Conservation (phyloP, 2,888 invertebrate genomes). For the Lepidonotus clava region DNA sequence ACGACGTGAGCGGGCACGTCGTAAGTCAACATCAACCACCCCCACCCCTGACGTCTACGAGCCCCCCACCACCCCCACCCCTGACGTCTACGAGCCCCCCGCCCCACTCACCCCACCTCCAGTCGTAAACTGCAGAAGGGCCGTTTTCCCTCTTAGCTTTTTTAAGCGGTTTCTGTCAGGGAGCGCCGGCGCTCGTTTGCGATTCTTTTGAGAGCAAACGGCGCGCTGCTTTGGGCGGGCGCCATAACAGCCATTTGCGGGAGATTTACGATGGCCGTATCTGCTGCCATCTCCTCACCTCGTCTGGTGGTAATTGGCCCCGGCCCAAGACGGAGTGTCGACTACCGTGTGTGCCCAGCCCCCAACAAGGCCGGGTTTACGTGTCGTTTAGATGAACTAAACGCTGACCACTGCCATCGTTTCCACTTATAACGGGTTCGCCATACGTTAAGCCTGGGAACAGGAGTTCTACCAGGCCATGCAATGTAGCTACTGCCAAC, state of each 20-base stretch:
- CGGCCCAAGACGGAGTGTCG: not conserved
- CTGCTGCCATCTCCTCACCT: not conserved
- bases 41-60: not conserved
- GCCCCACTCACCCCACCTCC: not conserved
- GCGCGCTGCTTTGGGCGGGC: not conserved
- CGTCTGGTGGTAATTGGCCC: not conserved
- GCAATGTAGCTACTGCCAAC: too few species aligned
- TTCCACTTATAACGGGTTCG: too few species aligned
- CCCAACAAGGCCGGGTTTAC: too few species aligned
- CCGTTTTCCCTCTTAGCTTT: not conserved
- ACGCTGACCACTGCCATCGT: too few species aligned
- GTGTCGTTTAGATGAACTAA: too few species aligned
- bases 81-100: not conserved
- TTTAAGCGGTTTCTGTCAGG: not conserved
- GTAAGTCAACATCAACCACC: conserved; percentile 14
- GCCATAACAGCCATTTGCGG: not conserved
- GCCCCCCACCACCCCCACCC: too few species aligned
- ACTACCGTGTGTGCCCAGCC: too few species aligned
- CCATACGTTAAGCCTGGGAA: too few species aligned
- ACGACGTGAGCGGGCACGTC: too few species aligned
- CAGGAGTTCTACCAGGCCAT: too few species aligned
- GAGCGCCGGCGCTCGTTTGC: not conserved
- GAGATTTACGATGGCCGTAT: not conserved
- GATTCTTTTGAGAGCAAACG: not conserved
- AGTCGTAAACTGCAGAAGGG: not conserved